Conservation (phyloP, 2,113 vertebrate genomes). For the Equus quagga region DNA sequence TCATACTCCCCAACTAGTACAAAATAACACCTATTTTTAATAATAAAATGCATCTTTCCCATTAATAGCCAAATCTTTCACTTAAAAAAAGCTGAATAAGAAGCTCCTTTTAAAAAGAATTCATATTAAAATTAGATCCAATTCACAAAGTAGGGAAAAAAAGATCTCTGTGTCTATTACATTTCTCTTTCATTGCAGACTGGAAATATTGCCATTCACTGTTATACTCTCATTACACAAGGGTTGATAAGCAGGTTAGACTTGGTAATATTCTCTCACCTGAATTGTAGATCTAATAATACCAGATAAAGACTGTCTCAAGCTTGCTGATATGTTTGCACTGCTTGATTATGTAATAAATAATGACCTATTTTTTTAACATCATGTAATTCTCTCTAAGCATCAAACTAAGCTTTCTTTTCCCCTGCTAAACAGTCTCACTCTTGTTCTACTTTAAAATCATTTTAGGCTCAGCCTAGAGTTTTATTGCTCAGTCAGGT, state of each 20-base stretch:
- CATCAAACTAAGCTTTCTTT: slow-evolving; percentile 60
- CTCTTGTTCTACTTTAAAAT: slow-evolving; percentile 58
- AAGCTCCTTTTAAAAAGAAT: slow-evolving; percentile 39
- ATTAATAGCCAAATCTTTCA: slow-evolving; percentile 13
- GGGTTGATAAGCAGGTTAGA: slow-evolving; percentile 37
- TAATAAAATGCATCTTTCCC: slow-evolving; percentile 29
- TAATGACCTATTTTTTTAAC: slow-evolving; percentile 36
- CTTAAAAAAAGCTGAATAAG: slow-evolving; percentile 39
- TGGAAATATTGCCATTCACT: slow-evolving; percentile 49
- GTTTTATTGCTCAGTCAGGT: slow-evolving; percentile 10
- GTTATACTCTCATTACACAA: slow-evolving; percentile 59
- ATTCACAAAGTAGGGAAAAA: not conserved
- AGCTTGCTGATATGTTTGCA: slow-evolving; percentile 39
- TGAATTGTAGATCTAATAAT: slow-evolving; percentile 57
- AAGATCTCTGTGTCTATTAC: not conserved
- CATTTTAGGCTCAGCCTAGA: slow-evolving; percentile 43
- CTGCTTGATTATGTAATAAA: slow-evolving; percentile 57
- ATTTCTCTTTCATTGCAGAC: slow-evolving; percentile 43
- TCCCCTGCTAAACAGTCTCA: not conserved
- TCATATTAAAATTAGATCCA: slow-evolving; percentile 44
- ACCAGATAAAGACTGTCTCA: slow-evolving; percentile 61
- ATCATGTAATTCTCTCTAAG: slow-evolving; percentile 43
- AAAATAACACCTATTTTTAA: slow-evolving; percentile 41
- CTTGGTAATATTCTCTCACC: slow-evolving; percentile 58
- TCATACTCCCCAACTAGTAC: not conserved